Conservation (phyloP, 2,113 vertebrate genomes). For the Nannobrachium achirus region DNA sequence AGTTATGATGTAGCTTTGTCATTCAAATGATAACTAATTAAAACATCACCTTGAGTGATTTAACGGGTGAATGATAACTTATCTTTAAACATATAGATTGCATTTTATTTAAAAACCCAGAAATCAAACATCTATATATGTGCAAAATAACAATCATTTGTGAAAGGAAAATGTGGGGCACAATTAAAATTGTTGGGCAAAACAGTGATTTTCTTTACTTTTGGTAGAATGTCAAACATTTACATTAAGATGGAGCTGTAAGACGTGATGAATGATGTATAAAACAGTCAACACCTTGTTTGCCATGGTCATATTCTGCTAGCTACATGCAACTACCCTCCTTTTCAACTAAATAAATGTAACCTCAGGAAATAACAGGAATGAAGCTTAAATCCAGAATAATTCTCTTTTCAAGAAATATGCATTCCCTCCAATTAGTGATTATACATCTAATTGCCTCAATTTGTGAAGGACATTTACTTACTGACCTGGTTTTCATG, state of each 20-base stretch:
- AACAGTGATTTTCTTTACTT: not conserved
- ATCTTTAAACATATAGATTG: no score
- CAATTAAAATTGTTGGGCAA: not conserved
- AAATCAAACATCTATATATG: slow-evolving; percentile 30
- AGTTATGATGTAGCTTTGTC: not conserved
- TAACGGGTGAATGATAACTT: no score
- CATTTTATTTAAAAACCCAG: slow-evolving; percentile 24
- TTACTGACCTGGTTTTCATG: not conserved
- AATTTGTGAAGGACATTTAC: not conserved
- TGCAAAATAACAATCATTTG: slow-evolving; percentile 56
- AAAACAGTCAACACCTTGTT: slow-evolving; percentile 3
- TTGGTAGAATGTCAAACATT: slow-evolving; percentile 6
- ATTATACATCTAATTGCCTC: not conserved
- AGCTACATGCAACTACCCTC: not conserved
- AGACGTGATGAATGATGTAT: not conserved
- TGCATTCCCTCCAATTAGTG: not conserved
- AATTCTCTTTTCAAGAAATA: not conserved
- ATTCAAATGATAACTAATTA: not conserved
- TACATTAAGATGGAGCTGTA: slow-evolving; percentile 20
- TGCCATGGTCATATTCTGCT: not conserved
- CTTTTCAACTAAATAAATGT: not conserved
- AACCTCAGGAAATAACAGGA: not conserved
- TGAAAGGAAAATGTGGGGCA: slow-evolving; percentile 39
- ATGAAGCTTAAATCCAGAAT: slow-evolving; percentile 7
- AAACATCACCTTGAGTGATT: slow-evolving; percentile 7